These are phyloP conservation scores for Hofmannophila pseudospretella DNA, from an alignment of 2,888 invertebrate genomes.

Conservation along the genomic window DNA sequence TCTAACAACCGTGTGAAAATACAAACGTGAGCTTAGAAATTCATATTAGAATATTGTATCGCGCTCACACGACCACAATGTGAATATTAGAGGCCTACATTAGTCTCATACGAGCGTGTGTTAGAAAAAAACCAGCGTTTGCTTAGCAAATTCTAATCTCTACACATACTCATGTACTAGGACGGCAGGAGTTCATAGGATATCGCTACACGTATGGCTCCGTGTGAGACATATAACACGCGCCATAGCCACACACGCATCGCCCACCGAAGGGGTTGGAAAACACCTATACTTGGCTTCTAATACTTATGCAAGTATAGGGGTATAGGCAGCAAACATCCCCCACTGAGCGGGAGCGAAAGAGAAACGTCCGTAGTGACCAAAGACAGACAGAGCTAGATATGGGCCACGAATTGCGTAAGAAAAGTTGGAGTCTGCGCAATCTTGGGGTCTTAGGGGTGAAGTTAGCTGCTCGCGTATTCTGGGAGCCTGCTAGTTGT, in stretches of 20 bases:
- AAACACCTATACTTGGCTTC: conserved; percentile 34
- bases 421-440: conserved; percentile 67
- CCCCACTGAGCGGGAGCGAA: conserved; percentile 51
- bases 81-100: conserved; percentile 42
- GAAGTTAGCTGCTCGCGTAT: conserved; percentile 41
- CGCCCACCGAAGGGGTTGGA: conserved; percentile 60
- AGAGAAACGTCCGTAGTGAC: conserved; percentile 31
- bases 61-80: conserved; percentile 8
- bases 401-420: conserved; percentile 42
- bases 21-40: conserved; percentile 13
- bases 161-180: conserved; percentile 74
- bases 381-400: conserved; percentile 62
- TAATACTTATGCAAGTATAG: conserved; percentile 45
- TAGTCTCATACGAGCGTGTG: conserved; percentile 42
- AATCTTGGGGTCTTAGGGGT: conserved; percentile 66
- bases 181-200: conserved; percentile 53
- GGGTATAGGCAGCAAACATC: conserved; percentile 23
- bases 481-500: conserved; percentile 70
- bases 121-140: conserved; percentile 72
- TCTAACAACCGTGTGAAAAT: conserved; percentile 20
- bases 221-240: conserved; percentile 56
- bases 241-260: conserved; percentile 65
- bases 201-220: conserved; percentile 56
- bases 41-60: conserved; percentile 8
- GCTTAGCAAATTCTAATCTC: conserved; percentile 78